Evolutionary conservation across 2,888 invertebrate genomes (phyloP).

Genomic region (Timandra comae): DNA sequence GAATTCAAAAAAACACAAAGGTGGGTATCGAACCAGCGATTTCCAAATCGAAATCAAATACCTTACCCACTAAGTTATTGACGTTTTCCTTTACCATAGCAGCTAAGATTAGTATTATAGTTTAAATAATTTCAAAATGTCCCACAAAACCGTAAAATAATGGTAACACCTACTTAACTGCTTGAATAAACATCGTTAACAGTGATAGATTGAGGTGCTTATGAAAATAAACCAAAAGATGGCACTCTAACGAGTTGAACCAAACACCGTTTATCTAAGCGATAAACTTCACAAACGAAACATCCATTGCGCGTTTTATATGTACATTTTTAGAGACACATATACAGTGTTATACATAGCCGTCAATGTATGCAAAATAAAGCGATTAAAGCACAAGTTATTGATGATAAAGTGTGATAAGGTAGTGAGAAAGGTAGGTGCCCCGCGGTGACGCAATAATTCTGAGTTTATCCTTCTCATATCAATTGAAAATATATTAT

Average conservation of each 20-base stretch:
- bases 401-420: conserved; percentile 29
- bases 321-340: rapidly evolving
- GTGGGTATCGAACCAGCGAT: too few relatives aligned
- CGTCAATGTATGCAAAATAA: conserved; percentile 22
- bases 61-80: too few relatives aligned
- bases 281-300: too few relatives aligned
- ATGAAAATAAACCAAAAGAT: conserved; percentile 73
- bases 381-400: conserved; percentile 5
- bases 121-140: conserved; percentile 15
- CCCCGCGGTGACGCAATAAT: conserved; percentile 74
- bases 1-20: too few relatives aligned
- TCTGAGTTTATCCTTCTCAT: conserved; percentile 66
- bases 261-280: conserved; percentile 12
- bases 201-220: conserved; percentile 75
- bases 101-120: too few relatives aligned
- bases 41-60: too few relatives aligned
- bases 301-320: conserved; percentile 27
- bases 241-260: conserved; percentile 31
- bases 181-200: conserved; percentile 77
- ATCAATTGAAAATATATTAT: conserved; percentile 60
- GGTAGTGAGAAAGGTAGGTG: conserved; percentile 50
- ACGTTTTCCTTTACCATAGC: too few relatives aligned
- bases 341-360: not conserved
- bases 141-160: conserved; percentile 5
- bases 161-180: conserved; percentile 48